phyloP scores from a whole-genome alignment of 2,113 vertebrate genomes.

The Thamnophis sirtalis region DNA sequence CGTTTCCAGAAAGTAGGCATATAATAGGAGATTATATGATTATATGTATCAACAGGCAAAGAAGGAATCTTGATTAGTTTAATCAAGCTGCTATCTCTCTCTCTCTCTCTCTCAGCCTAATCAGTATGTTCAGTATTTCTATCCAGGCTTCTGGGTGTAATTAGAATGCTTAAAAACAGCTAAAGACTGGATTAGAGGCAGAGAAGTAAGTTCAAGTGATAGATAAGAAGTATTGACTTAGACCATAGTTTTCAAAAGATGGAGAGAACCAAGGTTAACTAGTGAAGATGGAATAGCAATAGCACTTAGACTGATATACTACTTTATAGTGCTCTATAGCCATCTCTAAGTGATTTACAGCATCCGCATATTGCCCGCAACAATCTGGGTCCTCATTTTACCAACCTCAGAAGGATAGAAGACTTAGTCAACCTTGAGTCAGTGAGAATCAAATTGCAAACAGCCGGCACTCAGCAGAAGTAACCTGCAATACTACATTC shows the following conservation, averaged over 20 bases:
- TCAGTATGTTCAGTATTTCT: slow-evolving; percentile 12
- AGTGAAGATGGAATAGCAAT: not conserved
- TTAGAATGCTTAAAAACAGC: slow-evolving; percentile 19
- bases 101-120: not conserved
- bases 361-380: too few species aligned
- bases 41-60: slow-evolving; percentile 24
- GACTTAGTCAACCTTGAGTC: too few species aligned
- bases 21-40: slow-evolving; percentile 22
- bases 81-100: slow-evolving; percentile 16
- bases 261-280: not conserved
- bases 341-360: too few species aligned
- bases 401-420: too few species aligned
- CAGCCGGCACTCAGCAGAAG: too few species aligned
- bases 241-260: not conserved
- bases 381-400: too few species aligned
- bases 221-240: not conserved
- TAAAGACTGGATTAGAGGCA: slow-evolving; percentile 17
- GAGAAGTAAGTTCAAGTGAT: not conserved
- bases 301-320: too few species aligned
- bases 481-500: too few species aligned
- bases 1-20: not conserved
- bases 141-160: slow-evolving; percentile 14
- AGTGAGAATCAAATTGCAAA: too few species aligned
- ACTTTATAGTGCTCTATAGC: too few species aligned
- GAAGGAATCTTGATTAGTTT: slow-evolving; percentile 38